Conservation (phyloP, 2,797 vertebrate genomes). For the Enteromius viviparus region DNA sequence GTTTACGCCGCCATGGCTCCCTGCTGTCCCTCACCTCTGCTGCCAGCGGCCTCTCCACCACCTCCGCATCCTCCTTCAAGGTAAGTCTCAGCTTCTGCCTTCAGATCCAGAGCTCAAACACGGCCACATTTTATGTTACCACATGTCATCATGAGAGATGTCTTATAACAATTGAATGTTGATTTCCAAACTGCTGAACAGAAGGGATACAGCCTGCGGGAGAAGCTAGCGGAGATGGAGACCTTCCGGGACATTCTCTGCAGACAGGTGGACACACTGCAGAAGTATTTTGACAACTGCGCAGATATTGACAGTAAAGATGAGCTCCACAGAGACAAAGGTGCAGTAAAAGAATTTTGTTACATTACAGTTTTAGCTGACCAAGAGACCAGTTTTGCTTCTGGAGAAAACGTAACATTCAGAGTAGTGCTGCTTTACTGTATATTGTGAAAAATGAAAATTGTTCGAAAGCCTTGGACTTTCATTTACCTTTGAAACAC, state of each 20-base stretch:
- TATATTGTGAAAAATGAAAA: not conserved
- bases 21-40: constrained; percentile 96
- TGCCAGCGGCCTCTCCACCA: constrained; percentile 93
- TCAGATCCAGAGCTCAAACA: not conserved
- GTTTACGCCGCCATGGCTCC: constrained; percentile 96
- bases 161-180: not conserved
- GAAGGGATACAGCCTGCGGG: constrained; percentile 95
- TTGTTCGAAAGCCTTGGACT: not conserved
- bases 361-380: not conserved
- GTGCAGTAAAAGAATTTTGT: constrained; percentile 69
- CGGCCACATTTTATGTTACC: not conserved
- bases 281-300: constrained; percentile 95
- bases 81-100: constrained; percentile 70
- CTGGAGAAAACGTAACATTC: not conserved
- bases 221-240: constrained; percentile 98
- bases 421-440: too few relatives aligned
- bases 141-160: not conserved
- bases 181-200: constrained; percentile 62
- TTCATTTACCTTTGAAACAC: not conserved
- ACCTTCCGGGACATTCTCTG: constrained; percentile 97
- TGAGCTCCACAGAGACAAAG: constrained; percentile 93
- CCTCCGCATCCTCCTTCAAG: constrained; percentile 97
- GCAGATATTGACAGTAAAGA: constrained; percentile 91
- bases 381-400: not conserved
- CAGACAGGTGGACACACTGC: constrained; percentile 95